Evolutionary conservation across 1,140 invertebrate species (phyloP), one percentile per base, ranked within the genome.

Genomic region (Cyphomyrmex costatus): DNA sequence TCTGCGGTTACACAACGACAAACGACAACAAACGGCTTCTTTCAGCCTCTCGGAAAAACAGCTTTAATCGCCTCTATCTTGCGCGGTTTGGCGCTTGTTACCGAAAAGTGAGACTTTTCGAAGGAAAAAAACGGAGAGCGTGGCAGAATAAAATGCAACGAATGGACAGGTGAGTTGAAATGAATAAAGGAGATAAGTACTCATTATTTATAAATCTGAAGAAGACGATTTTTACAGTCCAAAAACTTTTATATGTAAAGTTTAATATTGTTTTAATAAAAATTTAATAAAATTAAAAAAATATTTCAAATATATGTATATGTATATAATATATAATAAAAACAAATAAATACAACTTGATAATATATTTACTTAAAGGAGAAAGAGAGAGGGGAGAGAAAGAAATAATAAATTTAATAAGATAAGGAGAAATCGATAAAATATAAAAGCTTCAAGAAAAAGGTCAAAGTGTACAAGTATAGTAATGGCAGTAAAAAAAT

Each of bases 11-110:
- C 46, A 24, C 56, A 36, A 70, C 53, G 71, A 78, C 56, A 71
- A 87, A 79, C 65, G 42, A 78, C 87, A 56, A 88, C 65, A 86
- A 78, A 78, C 73, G 65, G 36, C 56, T 82, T 60, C 60, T 87
- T 88, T 60, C 33, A 16, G 49, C 68, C 46, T 65, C 19, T 60
- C 33, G 27, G 70, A 60, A 76, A 71, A 88, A 68, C 61, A 82
- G 88, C 70, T 85, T 85, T 88, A 89, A 89, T 86, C 82, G 82
- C 61, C 60, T 80, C 60, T 49, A 80, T 42, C 46, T 51, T 87
- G 14, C 42, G 30, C 30, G 51, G 71, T 30, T 56, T 63, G 84
- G 51, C 61, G 87, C 76, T 88, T 86, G 85, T 88, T 88, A 88
- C 70, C 76, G 70, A 88, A 86, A 88, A 86, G 24, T 30, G 36